Evolutionary conservation across 2,797 vertebrate species (phyloP).

Genomic region (Notamacropus eugenii): DNA sequence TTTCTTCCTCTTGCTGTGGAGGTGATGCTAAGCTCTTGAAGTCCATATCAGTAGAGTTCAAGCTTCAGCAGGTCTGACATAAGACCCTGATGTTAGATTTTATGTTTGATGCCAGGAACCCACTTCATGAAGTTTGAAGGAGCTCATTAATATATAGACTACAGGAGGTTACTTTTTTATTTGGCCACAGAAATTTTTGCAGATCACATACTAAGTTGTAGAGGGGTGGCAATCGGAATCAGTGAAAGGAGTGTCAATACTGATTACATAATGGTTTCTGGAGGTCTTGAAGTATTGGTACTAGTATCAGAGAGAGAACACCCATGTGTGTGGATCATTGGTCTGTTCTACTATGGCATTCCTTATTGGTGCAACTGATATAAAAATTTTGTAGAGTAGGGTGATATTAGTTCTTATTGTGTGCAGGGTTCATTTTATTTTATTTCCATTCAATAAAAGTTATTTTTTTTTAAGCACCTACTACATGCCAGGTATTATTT

Average conservation of each 20-base stretch:
- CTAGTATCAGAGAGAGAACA: conserved; percentile 24
- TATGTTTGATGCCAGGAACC: background rate
- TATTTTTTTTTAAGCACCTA: background rate
- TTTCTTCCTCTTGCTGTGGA: background rate
- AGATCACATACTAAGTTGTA: background rate
- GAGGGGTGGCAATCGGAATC: background rate
- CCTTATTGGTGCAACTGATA: background rate
- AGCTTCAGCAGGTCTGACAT: background rate
- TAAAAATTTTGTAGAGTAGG: background rate
- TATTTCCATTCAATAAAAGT: background rate
- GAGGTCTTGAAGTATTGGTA: background rate
- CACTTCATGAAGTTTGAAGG: background rate
- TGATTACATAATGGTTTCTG: background rate
- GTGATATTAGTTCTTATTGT: conserved; percentile 5
- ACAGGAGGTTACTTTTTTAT: background rate
- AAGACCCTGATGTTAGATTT: background rate
- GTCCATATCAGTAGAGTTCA: background rate
- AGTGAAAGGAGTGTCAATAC: background rate
- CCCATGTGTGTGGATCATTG: background rate
- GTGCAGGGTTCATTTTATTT: background rate
- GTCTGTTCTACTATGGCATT: background rate
- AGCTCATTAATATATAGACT: background rate
- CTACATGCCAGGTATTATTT: background rate
- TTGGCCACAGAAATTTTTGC: background rate
- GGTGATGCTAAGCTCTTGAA: background rate